A percentile compares a stretch with the other conserved stretches of the same genome.
Conservation (phyloP, 2,797 vertebrate species). For the Falco concolor region DNA sequence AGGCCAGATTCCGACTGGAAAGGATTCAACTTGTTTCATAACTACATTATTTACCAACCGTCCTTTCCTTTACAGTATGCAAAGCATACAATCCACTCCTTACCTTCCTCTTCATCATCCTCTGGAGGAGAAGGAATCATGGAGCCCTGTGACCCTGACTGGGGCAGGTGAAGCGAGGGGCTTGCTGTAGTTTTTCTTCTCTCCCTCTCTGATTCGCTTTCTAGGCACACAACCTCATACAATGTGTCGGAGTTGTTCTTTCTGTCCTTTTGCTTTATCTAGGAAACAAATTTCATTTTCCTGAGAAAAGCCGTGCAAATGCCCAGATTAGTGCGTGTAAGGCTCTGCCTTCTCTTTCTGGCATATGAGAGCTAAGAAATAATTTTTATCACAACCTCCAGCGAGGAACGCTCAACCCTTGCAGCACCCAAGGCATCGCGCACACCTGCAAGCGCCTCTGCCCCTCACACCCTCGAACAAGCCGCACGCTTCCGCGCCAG, state of each 20-base stretch:
- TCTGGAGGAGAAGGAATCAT: conserved; percentile 92
- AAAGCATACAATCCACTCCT: background rate
- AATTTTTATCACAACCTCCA: too few species aligned
- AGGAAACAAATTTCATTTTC: background rate
- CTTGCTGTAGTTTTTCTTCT: conserved; percentile 95
- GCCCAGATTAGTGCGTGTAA: background rate
- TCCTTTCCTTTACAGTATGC: background rate
- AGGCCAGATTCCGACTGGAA: background rate
- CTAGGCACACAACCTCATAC: conserved; percentile 94
- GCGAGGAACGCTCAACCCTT: background rate
- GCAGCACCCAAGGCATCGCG: background rate
- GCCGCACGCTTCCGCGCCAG: background rate
- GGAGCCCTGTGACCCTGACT: conserved; percentile 81
- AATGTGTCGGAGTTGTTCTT: conserved; percentile 91
- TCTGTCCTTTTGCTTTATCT: conserved; percentile 92
- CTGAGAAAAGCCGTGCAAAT: background rate
- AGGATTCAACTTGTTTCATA: background rate
- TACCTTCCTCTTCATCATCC: conserved; percentile 98
- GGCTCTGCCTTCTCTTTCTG: background rate
- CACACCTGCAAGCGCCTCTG: background rate
- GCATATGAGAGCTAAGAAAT: background rate
- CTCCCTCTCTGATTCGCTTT: conserved; percentile 92
- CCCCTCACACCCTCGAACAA: background rate
- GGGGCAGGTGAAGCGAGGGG: conserved; percentile 81
- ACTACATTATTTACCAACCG: background rate